Evolutionary conservation across 1,140 invertebrate genomes (phyloP).

Genomic region (Zaprionus kolodkinae): DNA sequence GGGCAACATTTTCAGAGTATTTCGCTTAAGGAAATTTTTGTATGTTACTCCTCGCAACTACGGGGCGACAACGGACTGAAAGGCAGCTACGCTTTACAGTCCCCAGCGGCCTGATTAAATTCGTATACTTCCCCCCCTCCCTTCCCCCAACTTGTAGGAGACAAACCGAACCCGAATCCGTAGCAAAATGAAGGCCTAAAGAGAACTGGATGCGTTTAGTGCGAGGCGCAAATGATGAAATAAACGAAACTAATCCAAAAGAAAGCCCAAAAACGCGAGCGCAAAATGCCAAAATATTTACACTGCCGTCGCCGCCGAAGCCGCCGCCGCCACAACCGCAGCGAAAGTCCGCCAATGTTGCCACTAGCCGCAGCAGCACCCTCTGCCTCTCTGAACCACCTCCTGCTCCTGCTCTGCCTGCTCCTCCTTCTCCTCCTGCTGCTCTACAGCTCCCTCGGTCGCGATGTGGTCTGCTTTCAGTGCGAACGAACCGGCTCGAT

Average conservation of each 20-base stretch:
- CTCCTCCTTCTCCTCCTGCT: too few relatives aligned
- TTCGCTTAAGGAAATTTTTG: slow-evolving; percentile 72
- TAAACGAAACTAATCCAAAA: slow-evolving; percentile 82
- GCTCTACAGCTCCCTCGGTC: not conserved
- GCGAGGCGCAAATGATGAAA: slow-evolving; percentile 78
- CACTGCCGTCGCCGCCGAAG: slow-evolving; percentile 55
- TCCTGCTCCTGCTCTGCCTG: too few relatives aligned
- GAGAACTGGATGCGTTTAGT: slow-evolving; percentile 71
- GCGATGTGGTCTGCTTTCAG: slow-evolving; percentile 20
- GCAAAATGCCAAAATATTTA: slow-evolving; percentile 78
- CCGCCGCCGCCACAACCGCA: slow-evolving; percentile 38
- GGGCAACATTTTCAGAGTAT: slow-evolving; percentile 50
- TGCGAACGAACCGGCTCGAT: slow-evolving; percentile 56
- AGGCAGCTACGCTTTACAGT: slow-evolving; percentile 66
- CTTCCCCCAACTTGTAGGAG: not conserved
- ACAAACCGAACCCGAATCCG: slow-evolving; percentile 33
- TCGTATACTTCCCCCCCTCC: slow-evolving; percentile 39
- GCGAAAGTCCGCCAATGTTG: slow-evolving; percentile 20
- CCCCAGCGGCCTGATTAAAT: slow-evolving; percentile 82
- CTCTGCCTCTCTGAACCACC: too few relatives aligned
- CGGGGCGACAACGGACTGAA: slow-evolving; percentile 18
- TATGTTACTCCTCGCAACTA: not conserved
- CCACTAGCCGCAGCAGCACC: slow-evolving; percentile 21
- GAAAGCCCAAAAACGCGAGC: slow-evolving; percentile 66
- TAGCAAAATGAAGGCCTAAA: slow-evolving; percentile 14